Evolutionary conservation across 2,888 invertebrate species (phyloP).

Genomic region (Scrobipalpa atriplicella): DNA sequence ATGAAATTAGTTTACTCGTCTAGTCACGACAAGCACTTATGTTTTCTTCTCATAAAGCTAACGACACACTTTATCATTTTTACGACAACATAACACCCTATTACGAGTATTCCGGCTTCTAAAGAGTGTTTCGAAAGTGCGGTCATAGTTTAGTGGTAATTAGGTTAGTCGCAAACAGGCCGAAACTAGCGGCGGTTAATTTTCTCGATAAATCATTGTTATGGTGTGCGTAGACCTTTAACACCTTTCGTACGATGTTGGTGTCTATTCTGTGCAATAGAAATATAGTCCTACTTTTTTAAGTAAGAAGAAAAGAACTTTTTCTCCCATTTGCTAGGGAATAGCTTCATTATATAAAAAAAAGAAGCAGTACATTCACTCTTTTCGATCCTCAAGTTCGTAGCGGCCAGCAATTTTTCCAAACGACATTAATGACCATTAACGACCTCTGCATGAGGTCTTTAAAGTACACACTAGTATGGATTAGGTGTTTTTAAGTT

Average conservation of each 20-base stretch:
- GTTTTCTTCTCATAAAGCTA: conserved; percentile 7
- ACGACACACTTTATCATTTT: conserved; percentile 7
- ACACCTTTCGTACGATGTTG: background rate
- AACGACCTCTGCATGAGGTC: no score
- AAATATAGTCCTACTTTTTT: no score
- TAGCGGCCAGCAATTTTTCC: no score
- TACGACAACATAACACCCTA: conserved; percentile 1
- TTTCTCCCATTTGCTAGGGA: no score
- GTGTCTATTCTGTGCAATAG: no score
- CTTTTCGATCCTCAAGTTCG: no score
- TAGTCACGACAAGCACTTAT: conserved; percentile 1
- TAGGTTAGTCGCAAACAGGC: conserved; percentile 14
- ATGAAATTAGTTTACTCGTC: background rate
- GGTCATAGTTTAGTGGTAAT: conserved; percentile 3
- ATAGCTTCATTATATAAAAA: no score
- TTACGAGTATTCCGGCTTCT: background rate
- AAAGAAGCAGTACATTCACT: no score
- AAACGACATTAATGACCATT: no score
- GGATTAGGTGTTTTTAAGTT: no score
- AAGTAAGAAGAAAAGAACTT: no score
- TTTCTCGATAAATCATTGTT: conserved; percentile 4
- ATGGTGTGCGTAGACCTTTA: conserved; percentile 1
- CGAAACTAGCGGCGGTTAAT: conserved; percentile 6
- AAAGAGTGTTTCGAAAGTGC: background rate
- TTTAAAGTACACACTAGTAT: no score